Evolutionary conservation across 1,140 invertebrate species (phyloP).

Genomic region (Gerris buenoi): DNA sequence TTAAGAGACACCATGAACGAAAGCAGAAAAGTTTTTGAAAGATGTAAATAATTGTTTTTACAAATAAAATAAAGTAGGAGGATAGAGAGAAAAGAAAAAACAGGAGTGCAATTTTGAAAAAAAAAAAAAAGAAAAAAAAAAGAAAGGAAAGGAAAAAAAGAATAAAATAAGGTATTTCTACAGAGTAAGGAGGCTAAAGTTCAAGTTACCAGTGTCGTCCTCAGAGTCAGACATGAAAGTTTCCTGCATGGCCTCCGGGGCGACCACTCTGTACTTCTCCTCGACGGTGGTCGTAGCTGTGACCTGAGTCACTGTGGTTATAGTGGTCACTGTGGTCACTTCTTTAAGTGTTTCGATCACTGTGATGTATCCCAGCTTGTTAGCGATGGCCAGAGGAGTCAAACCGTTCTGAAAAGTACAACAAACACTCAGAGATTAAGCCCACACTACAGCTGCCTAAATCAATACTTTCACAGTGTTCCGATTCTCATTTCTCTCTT

Average conservation of each 20-base stretch:
- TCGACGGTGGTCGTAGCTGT: slow-evolving; percentile 54
- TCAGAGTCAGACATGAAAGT: slow-evolving; percentile 97
- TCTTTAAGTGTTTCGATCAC: slow-evolving; percentile 93
- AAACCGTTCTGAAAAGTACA: slow-evolving; percentile 95
- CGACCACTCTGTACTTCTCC: slow-evolving; percentile 91
- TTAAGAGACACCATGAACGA: no score
- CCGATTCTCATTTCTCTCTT: no score
- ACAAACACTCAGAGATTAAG: no score
- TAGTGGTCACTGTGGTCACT: slow-evolving; percentile 79
- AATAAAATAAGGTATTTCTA: background rate
- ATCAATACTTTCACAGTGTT: no score
- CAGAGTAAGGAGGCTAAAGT: background rate
- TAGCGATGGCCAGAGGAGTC: slow-evolving; percentile 88
- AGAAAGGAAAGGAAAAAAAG: background rate
- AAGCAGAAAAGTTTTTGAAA: no score
- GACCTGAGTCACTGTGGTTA: slow-evolving; percentile 45
- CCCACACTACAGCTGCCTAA: no score
- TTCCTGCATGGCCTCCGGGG: slow-evolving; percentile 97
- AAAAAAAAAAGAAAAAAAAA: slow-evolving; percentile 2
- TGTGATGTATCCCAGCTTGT: slow-evolving; percentile 91
- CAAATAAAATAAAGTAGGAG: no score
- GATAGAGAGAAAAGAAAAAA: no score
- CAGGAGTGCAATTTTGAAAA: no score
- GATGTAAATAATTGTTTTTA: no score
- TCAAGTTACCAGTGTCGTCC: slow-evolving; percentile 73